Conservation (phyloP, 2,888 invertebrate genomes). For the Ellobium chinense region DNA sequence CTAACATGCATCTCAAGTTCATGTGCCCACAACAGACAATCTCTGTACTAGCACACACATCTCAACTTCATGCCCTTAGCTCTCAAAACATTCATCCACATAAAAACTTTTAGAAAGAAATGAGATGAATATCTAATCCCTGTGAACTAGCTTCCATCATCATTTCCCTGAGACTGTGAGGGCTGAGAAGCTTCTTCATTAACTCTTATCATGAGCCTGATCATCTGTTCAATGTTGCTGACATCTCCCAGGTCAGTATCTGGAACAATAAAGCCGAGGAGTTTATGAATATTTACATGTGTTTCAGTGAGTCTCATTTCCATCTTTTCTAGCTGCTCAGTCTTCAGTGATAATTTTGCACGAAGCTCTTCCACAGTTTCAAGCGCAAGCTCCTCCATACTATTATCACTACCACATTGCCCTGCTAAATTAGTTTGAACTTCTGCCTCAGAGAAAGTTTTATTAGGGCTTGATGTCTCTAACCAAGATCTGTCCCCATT, state of each 20-base stretch:
- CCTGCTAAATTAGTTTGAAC: constrained; percentile 15
- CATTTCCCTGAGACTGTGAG: background rate
- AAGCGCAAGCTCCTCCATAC: too few relatives aligned
- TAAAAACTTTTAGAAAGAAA: too few relatives aligned
- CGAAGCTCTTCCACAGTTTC: constrained; percentile 1
- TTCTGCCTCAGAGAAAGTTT: background rate
- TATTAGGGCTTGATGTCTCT: background rate
- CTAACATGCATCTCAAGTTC: too few relatives aligned
- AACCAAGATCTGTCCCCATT: background rate
- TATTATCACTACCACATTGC: background rate
- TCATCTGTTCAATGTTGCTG: constrained; percentile 64
- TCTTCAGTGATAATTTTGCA: background rate
- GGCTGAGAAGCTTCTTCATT: constrained; percentile 3
- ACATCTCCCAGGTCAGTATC: constrained; percentile 65
- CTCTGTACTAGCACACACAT: too few relatives aligned
- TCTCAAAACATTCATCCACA: too few relatives aligned
- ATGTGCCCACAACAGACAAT: too few relatives aligned
- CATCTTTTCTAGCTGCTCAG: background rate
- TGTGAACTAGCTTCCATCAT: too few relatives aligned
- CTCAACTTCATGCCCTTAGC: too few relatives aligned
- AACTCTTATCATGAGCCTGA: constrained; percentile 58
- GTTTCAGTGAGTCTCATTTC: constrained; percentile 11
- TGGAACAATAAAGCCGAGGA: constrained; percentile 58
- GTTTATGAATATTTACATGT: constrained; percentile 12
- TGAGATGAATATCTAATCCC: too few relatives aligned